Evolutionary conservation across 2,888 invertebrate species (phyloP).

Genomic region (Cynaeus angustus): DNA sequence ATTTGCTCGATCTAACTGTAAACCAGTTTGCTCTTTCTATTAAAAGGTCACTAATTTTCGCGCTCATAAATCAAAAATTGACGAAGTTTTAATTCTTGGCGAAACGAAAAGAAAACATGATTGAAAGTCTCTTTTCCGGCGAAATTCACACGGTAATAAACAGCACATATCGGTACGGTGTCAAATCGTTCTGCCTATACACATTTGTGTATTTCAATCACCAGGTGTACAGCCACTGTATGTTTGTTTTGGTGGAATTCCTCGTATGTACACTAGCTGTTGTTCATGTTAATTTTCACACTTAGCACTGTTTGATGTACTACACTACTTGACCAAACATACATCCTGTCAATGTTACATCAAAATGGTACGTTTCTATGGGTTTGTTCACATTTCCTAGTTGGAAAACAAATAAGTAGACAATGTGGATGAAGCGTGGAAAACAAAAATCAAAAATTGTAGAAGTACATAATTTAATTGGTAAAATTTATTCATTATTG

Average conservation of each 20-base stretch:
- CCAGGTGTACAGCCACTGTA: slow-evolving; percentile 61
- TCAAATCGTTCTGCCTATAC: slow-evolving; percentile 38
- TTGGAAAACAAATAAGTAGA: slow-evolving; percentile 54
- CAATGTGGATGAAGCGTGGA: slow-evolving; percentile 16
- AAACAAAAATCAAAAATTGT: no score
- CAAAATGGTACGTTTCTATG: slow-evolving; percentile 59
- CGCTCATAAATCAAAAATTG: no score
- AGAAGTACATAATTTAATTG: no score
- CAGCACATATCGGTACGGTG: slow-evolving; percentile 29
- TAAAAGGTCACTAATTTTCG: no score
- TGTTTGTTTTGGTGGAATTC: slow-evolving; percentile 61
- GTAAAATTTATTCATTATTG: no score
- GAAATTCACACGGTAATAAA: slow-evolving; percentile 43
- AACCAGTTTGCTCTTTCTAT: no score
- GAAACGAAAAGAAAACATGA: no score
- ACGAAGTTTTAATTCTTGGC: no score
- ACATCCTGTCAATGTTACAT: slow-evolving; percentile 58
- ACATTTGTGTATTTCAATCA: slow-evolving; percentile 35
- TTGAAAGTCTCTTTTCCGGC: not conserved
- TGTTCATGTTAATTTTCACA: slow-evolving; percentile 66
- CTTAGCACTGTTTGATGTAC: slow-evolving; percentile 63
- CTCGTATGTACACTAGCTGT: slow-evolving; percentile 57
- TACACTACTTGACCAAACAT: slow-evolving; percentile 61
- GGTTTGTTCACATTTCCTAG: slow-evolving; percentile 55
- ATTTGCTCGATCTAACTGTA: no score